phyloP scores from a whole-genome alignment of 1,140 invertebrate species.

The Mamestra configurata region DNA sequence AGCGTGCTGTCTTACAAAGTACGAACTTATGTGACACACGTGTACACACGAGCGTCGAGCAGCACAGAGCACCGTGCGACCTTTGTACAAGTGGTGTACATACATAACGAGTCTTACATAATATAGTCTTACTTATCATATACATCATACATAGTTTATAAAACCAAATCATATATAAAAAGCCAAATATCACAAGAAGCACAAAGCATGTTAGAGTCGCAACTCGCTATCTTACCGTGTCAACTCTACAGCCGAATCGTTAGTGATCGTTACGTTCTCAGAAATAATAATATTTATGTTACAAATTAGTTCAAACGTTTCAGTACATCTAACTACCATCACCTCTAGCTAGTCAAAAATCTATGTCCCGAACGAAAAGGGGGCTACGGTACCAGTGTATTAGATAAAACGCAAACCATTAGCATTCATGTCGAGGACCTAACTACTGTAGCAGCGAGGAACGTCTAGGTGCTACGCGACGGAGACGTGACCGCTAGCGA shows the following conservation, averaged over 20 bases:
- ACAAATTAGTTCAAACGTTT: constrained; percentile 41
- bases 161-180: constrained; percentile 79
- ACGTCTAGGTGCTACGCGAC: constrained; percentile 61
- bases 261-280: constrained; percentile 21
- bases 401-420: constrained; percentile 78
- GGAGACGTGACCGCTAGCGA: constrained; percentile 40
- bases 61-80: constrained; percentile 4
- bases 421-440: constrained; percentile 78
- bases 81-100: neutral
- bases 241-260: neutral
- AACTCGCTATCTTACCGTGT: constrained; percentile 37
- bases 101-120: constrained; percentile 51
- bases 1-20: constrained; percentile 19
- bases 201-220: constrained; percentile 69
- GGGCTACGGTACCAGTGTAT: constrained; percentile 75
- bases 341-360: constrained; percentile 73
- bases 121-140: constrained; percentile 48
- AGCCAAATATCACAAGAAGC: constrained; percentile 86
- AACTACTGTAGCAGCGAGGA: constrained; percentile 69
- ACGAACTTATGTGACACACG: constrained; percentile 3
- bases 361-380: constrained; percentile 60
- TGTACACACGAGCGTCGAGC: constrained; percentile 15
- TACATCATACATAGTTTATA: constrained; percentile 61
- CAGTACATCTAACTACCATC: constrained; percentile 72
- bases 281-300: constrained; percentile 7